Base-by-base conservation (phyloP, 2,797 vertebrate genomes). In the Artibeus jamaicensis region DNA sequence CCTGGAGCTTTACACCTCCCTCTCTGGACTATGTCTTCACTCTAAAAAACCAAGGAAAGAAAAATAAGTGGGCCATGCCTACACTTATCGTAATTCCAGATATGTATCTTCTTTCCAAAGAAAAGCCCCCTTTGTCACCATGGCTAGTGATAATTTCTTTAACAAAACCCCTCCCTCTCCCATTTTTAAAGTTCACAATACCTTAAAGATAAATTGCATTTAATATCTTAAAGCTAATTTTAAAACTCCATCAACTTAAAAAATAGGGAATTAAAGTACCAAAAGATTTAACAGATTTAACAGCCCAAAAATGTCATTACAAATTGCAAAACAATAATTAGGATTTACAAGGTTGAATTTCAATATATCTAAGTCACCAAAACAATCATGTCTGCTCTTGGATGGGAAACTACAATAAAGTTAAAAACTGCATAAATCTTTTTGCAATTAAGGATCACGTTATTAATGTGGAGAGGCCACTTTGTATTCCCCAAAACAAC, bases 21-120 rank as follows among this genome's bases (percentile, higher is more conserved):
- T 97, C 92, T 96, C 89, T 96, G 96, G n/a, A 0, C 97, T 98
- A 97, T 95, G 96, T 98, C 98, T 98, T 98, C 98, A 97, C 96
- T 98, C 98, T 98, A 93, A 97, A 98, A 98, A 73, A 96, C 0
- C 96, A 92, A 86, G 83, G 89, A 94, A 97, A 96, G 85, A 98
- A 78, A 97, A 95, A 62, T 74, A 89, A 98, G 65, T 81, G 94
- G 32, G 89, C 68, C 70, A 89, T 32, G 48, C 19, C 95, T 95
- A 67, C 19, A 89, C 59, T 22, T 89, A 24, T 85, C 44, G 46
- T 48, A 57, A 90, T 71, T 92, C 11, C 44, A 95, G 42, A 83
- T 32, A 93, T 9, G 15, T 1, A 89, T 15, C 29, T 87, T 95
- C 65, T 67, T 91, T 94, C 65, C 88, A 84, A 92, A 96, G 29